Conservation (phyloP, 92 coral and sea anemone species). For the Hydrozoanthus gracilis region DNA sequence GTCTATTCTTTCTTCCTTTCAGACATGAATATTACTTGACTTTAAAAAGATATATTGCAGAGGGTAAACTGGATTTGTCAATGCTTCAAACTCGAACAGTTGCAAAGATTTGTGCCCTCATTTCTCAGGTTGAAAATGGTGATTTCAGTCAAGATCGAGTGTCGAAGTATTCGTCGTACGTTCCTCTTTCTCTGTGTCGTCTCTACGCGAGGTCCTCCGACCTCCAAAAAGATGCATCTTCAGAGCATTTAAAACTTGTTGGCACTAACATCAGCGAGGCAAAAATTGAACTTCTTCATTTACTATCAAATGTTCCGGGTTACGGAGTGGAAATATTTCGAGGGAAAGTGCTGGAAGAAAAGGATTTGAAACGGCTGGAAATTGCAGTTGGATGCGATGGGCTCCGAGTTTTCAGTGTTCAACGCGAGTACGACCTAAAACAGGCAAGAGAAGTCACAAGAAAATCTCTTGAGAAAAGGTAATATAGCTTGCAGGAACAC, state of each 20-base stretch:
- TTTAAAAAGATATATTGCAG: slow-evolving; percentile 79
- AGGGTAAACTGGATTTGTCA: slow-evolving; percentile 89
- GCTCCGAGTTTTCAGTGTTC: slow-evolving; percentile 81
- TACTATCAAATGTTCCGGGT: slow-evolving; percentile 81
- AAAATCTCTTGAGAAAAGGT: slow-evolving; percentile 93
- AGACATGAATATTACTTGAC: slow-evolving; percentile 95
- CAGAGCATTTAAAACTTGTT: slow-evolving; percentile 87
- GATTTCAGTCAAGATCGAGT: slow-evolving; percentile 85
- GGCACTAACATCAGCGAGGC: slow-evolving; percentile 71
- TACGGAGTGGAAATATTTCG: slow-evolving; percentile 93
- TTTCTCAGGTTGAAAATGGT: slow-evolving; percentile 92
- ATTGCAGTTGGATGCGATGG: slow-evolving; percentile 93
- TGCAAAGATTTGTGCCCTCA: slow-evolving; percentile 85
- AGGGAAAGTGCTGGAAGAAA: slow-evolving; percentile 82
- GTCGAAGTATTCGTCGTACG: slow-evolving; percentile 79
- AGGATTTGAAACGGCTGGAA: slow-evolving; percentile 83
- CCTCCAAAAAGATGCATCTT: slow-evolving; percentile 88
- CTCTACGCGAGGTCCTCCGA: slow-evolving; percentile 88
- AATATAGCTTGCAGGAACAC: background rate
- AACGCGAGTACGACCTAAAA: slow-evolving; percentile 88
- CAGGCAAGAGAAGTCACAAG: slow-evolving; percentile 86
- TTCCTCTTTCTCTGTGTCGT: slow-evolving; percentile 78
- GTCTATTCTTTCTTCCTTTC: slow-evolving; percentile 40
- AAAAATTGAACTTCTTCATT: slow-evolving; percentile 87
- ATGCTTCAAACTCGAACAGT: slow-evolving; percentile 86